phyloP scores from a whole-genome alignment of 2,888 invertebrate species.

The Polymixis flavicincta region DNA sequence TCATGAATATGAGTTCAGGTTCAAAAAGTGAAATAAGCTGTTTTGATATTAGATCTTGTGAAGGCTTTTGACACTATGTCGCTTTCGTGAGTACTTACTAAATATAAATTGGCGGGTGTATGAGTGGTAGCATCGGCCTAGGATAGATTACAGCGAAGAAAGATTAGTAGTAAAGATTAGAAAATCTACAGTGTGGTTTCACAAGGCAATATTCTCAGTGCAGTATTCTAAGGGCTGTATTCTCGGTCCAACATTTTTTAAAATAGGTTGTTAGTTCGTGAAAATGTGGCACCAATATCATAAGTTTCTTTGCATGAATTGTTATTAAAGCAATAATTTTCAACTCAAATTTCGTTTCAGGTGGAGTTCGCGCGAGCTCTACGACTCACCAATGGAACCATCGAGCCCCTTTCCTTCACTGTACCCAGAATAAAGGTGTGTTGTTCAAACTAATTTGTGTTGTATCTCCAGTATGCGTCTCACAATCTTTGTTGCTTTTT shows the following conservation, averaged over 20 bases:
- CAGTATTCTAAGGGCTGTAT: neutral
- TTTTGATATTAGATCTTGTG: neutral
- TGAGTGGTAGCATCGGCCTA: neutral
- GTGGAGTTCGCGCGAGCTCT: conserved; percentile 99
- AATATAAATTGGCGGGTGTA: neutral
- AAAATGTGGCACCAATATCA: neutral
- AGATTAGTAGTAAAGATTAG: neutral
- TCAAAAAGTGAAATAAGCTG: neutral
- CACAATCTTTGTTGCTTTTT: neutral
- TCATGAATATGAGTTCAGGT: neutral
- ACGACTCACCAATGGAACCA: conserved; percentile 97
- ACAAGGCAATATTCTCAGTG: neutral
- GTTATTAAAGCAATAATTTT: neutral
- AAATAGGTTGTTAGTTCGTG: neutral
- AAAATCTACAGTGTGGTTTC: neutral
- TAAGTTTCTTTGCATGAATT: no score
- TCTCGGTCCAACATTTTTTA: neutral
- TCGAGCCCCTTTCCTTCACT: conserved; percentile 98
- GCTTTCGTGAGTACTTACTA: neutral
- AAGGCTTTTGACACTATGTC: neutral
- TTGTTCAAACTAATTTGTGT: neutral
- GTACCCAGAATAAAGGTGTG: conserved; percentile 98
- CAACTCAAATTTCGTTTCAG: conserved; percentile 66
- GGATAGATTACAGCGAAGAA: neutral
- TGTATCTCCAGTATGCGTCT: neutral